Evolutionary conservation across 2,797 vertebrate species (phyloP).

Genomic region (Natrix natrix): DNA sequence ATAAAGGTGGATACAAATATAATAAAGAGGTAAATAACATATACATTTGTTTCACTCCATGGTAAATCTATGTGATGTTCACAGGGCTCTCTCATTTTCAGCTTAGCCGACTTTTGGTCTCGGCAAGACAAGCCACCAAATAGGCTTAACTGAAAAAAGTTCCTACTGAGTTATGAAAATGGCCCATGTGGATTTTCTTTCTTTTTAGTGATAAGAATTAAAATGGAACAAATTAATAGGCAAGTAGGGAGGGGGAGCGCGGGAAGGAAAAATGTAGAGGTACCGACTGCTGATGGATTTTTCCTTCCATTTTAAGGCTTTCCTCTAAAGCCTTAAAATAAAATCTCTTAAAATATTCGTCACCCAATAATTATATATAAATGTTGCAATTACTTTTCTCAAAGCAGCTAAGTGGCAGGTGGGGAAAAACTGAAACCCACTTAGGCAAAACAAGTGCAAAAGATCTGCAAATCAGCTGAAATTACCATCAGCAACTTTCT

Average conservation of each 20-base stretch:
- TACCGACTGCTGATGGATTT: neutral
- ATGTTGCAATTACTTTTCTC: conserved; percentile 63
- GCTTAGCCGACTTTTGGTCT: neutral
- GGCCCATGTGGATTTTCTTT: conserved; percentile 21
- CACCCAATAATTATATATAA: conserved; percentile 55
- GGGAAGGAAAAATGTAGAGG: neutral
- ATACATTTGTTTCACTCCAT: conserved; percentile 42
- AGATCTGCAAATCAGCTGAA: conserved; percentile 57
- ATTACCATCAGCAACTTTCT: conserved; percentile 41
- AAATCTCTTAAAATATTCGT: conserved; percentile 50
- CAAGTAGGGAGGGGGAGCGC: neutral
- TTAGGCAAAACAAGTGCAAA: conserved; percentile 56
- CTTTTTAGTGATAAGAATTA: conserved; percentile 42
- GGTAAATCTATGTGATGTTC: conserved; percentile 57
- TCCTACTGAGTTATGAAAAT: conserved; percentile 47
- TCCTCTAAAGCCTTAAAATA: conserved; percentile 41
- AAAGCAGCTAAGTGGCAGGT: conserved; percentile 61
- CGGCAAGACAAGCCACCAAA: conserved; percentile 23
- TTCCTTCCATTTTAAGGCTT: neutral
- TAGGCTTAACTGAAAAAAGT: conserved; percentile 47
- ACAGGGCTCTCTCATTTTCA: conserved; percentile 55
- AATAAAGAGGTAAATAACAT: conserved; percentile 48
- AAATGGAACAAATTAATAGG: conserved; percentile 32
- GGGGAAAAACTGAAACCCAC: conserved; percentile 57
- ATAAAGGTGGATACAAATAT: neutral